Evolutionary conservation across 2,888 invertebrate genomes (phyloP).

Genomic region (Chelonus formosanus): DNA sequence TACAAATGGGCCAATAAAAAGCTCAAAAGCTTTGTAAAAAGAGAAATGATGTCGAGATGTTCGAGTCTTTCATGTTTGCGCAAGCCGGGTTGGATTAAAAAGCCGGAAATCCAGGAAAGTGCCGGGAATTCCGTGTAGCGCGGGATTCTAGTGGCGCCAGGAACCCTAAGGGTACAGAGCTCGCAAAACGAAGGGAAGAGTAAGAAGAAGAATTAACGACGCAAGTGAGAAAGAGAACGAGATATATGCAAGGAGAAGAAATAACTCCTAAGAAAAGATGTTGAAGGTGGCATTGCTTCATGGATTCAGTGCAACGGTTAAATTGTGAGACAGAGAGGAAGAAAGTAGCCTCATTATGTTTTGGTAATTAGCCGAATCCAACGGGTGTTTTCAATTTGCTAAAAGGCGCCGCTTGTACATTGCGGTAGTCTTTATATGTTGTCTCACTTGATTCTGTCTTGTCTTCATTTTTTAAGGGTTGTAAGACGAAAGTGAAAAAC

Average conservation of each 20-base stretch:
- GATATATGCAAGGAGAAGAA: slow-evolving; percentile 20
- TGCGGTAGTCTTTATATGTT: slow-evolving; percentile 36
- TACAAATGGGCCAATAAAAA: slow-evolving; percentile 37
- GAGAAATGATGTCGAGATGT: slow-evolving; percentile 14
- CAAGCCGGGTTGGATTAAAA: slow-evolving; percentile 44
- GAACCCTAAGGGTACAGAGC: slow-evolving; percentile 31
- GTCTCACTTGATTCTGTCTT: slow-evolving; percentile 25
- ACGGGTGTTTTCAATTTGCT: slow-evolving; percentile 61
- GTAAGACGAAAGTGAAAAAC: slow-evolving; percentile 17
- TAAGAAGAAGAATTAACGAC: slow-evolving; percentile 18
- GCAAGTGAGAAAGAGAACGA: slow-evolving; percentile 14
- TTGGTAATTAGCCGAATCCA: slow-evolving; percentile 64
- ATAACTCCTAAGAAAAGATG: slow-evolving; percentile 16
- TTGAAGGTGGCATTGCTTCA: slow-evolving; percentile 32
- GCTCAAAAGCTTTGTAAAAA: slow-evolving; percentile 25
- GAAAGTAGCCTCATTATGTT: slow-evolving; percentile 60
- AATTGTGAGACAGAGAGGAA: slow-evolving; percentile 40
- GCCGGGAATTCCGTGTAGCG: slow-evolving; percentile 50
- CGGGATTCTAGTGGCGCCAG: slow-evolving; percentile 55
- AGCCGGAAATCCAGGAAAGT: slow-evolving; percentile 56
- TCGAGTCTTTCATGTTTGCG: slow-evolving; percentile 17
- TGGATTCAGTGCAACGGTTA: slow-evolving; percentile 40
- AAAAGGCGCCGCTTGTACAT: slow-evolving; percentile 45
- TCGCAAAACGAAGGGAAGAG: slow-evolving; percentile 17
- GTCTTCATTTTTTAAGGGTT: slow-evolving; percentile 21